These are phyloP conservation scores for Lasioglossum morio DNA, from an alignment of 2,888 invertebrate species.

Conservation along the genomic window DNA sequence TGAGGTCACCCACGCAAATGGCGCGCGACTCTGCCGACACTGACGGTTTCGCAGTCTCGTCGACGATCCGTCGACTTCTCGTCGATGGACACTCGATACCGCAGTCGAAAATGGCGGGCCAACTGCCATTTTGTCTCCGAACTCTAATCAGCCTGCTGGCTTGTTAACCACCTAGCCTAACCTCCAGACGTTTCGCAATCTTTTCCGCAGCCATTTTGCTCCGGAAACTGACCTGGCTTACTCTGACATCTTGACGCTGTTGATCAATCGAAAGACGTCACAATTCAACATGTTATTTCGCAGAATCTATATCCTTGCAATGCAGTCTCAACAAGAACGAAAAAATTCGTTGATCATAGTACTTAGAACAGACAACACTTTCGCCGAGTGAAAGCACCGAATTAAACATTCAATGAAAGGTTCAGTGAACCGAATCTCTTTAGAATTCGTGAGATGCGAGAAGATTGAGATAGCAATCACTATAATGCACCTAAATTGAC, in stretches of 20 bases:
- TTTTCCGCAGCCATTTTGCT: not conserved
- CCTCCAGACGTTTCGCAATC: not conserved
- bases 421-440: not conserved
- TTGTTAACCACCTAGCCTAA: not conserved
- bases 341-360: not conserved
- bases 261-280: not conserved
- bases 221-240: not conserved
- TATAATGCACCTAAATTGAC: conserved; percentile 10
- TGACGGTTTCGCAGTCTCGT: conserved; percentile 46
- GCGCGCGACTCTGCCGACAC: conserved; percentile 55
- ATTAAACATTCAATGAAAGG: not conserved
- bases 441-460: not conserved
- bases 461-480: not conserved
- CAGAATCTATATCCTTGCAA: not conserved
- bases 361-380: not conserved
- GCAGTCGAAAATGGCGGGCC: not conserved
- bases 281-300: not conserved
- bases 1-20: conserved; percentile 83
- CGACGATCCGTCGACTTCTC: not conserved
- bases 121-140: not conserved
- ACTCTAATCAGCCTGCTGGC: not conserved
- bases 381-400: not conserved
- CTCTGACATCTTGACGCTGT: not conserved
- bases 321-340: too few species aligned
- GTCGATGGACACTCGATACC: conserved; percentile 18